phyloP scores from a whole-genome alignment of 2,888 invertebrate genomes.

The Napeogenes sylphis region DNA sequence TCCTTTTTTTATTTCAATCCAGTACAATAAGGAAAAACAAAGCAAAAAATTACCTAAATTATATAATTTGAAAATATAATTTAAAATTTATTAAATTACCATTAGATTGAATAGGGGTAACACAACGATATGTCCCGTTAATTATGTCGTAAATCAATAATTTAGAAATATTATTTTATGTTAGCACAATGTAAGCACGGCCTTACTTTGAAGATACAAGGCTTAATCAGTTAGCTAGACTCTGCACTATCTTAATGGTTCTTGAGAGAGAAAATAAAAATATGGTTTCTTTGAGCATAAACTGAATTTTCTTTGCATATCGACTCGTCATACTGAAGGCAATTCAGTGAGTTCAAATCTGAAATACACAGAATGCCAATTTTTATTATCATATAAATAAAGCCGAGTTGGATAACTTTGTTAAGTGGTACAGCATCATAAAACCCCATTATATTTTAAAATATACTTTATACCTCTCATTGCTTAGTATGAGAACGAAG shows the following conservation, averaged over 20 bases:
- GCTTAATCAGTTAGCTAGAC: constrained; percentile 27
- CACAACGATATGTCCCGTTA: neutral
- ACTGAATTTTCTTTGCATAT: constrained; percentile 21
- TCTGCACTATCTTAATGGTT: constrained; percentile 32
- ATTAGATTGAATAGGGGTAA: too few species aligned
- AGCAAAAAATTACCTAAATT: too few species aligned
- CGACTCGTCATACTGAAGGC: constrained; percentile 16
- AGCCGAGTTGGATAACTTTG: too few species aligned
- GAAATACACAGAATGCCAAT: too few species aligned
- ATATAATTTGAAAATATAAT: neutral
- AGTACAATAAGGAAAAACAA: too few species aligned
- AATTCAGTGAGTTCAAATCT: neutral
- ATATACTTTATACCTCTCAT: too few species aligned
- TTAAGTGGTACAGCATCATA: too few species aligned
- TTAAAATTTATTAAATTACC: neutral
- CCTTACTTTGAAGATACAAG: constrained; percentile 14
- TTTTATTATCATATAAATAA: too few species aligned
- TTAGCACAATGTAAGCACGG: constrained; percentile 9
- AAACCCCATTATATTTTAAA: too few species aligned
- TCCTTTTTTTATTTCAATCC: too few species aligned
- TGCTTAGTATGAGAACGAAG: too few species aligned
- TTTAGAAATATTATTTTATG: neutral
- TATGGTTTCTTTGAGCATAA: constrained; percentile 27
- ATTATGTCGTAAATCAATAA: neutral
- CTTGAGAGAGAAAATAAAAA: constrained; percentile 33